Base-by-base conservation (phyloP, 1,140 invertebrate genomes). In the Diabrotica virgifera region DNA sequence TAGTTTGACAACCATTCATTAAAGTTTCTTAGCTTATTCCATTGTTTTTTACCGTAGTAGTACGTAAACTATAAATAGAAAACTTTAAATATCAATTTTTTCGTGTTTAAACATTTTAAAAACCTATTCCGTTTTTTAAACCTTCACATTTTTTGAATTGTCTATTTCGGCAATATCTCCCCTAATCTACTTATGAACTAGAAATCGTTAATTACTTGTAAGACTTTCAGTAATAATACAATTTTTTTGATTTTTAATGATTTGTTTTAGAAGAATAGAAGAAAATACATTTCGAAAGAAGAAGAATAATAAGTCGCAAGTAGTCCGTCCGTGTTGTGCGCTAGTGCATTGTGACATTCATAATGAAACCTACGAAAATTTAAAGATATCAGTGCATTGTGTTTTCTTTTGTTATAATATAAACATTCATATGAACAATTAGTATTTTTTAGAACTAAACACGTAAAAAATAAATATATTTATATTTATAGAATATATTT, bases 401-500 rank as follows among this genome's bases (percentile, higher is more conserved):
- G 40, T 46, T n/a, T 46, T 46, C 11, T 46, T 74, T 55, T 71
- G 63, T 54, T 69, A 63, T 64, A 46, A 62, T 61, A 67, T 66
- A 70, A 70, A 72, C 70, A 74, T 71, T 64, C 64, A 72, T 69
- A 70, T 66, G 64, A 71, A 71, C 62, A 72, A 61, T 66, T 70
- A 70, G 40, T 46, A 46, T 46, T 62, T 57, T 65, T 60, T 57
- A 64, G 14, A 71, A 68, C 66, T 71, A 71, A 71, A 71, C 67
- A 69, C 70, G 62, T 69, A 69, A 69, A 73, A 71, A 73, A 73
- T 70, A 71, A 71, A 73, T 69, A 72, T 72, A 67, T 69, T 70
- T 64, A 63, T 64, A 64, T 65, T 67, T 62, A 63, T 64, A 69
- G 62, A 66, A 66, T 70, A 67, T 69, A 66, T 67, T 65, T 63